Conservation (phyloP, 2,888 invertebrate species). For the Xanthia icteritia region DNA sequence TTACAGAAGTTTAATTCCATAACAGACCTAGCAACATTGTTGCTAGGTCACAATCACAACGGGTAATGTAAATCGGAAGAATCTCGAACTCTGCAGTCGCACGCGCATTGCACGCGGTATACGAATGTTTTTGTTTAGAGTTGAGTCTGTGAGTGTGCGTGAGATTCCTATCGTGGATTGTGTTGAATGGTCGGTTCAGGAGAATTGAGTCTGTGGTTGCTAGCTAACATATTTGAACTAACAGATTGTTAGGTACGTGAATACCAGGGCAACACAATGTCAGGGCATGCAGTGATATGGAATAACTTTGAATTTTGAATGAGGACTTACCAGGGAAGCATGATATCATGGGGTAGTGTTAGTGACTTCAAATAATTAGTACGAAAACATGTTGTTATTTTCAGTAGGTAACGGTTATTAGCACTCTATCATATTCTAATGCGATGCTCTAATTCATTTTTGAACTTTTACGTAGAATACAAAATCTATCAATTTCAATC, state of each 20-base stretch:
- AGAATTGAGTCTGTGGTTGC: slow-evolving; percentile 7
- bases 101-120: slow-evolving; percentile 51
- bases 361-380: not conserved
- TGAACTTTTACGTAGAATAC: not conserved
- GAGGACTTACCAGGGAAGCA: not conserved
- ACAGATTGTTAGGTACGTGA: not conserved
- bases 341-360: not conserved
- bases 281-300: not conserved
- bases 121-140: slow-evolving; percentile 45
- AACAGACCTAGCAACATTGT: slow-evolving; percentile 37
- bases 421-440: not conserved
- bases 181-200: slow-evolving; percentile 10
- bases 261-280: not conserved
- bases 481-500: not conserved
- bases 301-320: not conserved
- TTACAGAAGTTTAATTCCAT: not conserved
- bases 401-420: not conserved
- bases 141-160: not conserved
- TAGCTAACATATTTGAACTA: slow-evolving; percentile 6
- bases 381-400: not conserved
- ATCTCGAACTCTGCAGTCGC: slow-evolving; percentile 54
- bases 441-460: no score
- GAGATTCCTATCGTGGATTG: slow-evolving; percentile 24
- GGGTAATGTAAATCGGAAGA: slow-evolving; percentile 37
- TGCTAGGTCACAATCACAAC: slow-evolving; percentile 34